Evolutionary conservation across 2,888 invertebrate species (phyloP), one percentile per base, ranked within the genome.

Genomic region (Hirtodrosophila cameraria): DNA sequence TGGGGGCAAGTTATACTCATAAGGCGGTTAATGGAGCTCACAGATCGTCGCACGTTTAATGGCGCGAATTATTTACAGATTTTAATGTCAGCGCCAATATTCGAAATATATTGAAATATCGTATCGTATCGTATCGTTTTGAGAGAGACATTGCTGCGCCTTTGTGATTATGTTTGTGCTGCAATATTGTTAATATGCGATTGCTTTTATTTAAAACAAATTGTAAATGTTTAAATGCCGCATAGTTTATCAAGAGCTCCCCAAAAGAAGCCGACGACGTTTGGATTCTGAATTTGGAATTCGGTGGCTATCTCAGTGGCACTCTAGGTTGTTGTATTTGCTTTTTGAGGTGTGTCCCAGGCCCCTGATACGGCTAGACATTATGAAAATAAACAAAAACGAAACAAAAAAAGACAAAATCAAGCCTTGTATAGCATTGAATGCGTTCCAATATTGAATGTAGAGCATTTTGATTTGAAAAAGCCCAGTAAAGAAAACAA

Each of bases 401-500:
- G 50, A 54, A 55, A 41, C 18, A 35, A 13, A 35, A 25, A 27
- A 42, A 64, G 39, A 55, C 30, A 28, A 62, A 49, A 64, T 50
- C 50, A 46, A 53, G 2, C 30, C 48, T 52, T 64, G 60, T 57
- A 55, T 74, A 69, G 43, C 53, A 75, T 68, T 76, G 76, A 75
- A 80, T 86, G 80, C 77, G 71, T 73, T 70, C 72, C 72, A 77
- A 83, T 86, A 83, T 80, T 80, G 81, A 77, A 79, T 79, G 82
- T 83, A 68, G 86, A 83, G 82, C 82, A 83, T 75, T 82, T 82
- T 69, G 80, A 82, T 79, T 68, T 80, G 71, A 75, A 81, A n/a
- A 81, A 77, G 58, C 70, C 74, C 59, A 65, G 61, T 28, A 55
- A 81, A 63, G 75, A 82, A 81, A 85, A 85, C 72, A 85, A 85